phyloP scores from a whole-genome alignment of 2,797 vertebrate species.

The Monodelphis domestica region DNA sequence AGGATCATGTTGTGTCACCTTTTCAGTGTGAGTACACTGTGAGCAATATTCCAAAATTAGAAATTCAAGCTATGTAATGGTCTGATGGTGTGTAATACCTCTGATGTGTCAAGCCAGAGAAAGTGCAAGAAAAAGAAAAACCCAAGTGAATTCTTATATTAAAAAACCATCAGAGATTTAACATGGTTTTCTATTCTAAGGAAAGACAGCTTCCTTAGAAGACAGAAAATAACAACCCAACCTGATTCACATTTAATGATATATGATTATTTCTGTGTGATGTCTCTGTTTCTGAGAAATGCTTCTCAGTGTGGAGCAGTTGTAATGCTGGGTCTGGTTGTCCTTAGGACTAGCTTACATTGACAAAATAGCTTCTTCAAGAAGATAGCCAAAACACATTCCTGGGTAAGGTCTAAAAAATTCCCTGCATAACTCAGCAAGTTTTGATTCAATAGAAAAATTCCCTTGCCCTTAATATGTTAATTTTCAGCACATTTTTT shows the following conservation, averaged over 20 bases:
- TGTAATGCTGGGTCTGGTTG: conserved; percentile 45
- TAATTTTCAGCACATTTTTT: conserved; percentile 72
- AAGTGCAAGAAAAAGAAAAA: conserved; percentile 6
- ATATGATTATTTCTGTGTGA: conserved; percentile 65
- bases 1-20: conserved; percentile 83
- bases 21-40: conserved; percentile 90
- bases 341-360: conserved; percentile 51
- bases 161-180: conserved; percentile 44
- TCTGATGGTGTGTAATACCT: conserved; percentile 34
- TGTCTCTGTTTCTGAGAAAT: conserved; percentile 64
- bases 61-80: conserved; percentile 12
- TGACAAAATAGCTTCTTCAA: conserved; percentile 63
- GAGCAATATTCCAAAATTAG: not conserved
- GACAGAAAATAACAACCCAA: conserved; percentile 48
- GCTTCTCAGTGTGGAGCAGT: conserved; percentile 53
- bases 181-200: conserved; percentile 57
- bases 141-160: conserved; percentile 53
- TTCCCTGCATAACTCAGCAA: not conserved
- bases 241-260: conserved; percentile 40
- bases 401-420: conserved; percentile 58
- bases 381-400: conserved; percentile 69
- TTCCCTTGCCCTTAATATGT: conserved; percentile 70
- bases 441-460: conserved; percentile 27
- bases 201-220: conserved; percentile 61
- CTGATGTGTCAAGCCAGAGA: conserved; percentile 47